phyloP scores from a whole-genome alignment of 2,113 vertebrate species.

The Capra hircus region DNA sequence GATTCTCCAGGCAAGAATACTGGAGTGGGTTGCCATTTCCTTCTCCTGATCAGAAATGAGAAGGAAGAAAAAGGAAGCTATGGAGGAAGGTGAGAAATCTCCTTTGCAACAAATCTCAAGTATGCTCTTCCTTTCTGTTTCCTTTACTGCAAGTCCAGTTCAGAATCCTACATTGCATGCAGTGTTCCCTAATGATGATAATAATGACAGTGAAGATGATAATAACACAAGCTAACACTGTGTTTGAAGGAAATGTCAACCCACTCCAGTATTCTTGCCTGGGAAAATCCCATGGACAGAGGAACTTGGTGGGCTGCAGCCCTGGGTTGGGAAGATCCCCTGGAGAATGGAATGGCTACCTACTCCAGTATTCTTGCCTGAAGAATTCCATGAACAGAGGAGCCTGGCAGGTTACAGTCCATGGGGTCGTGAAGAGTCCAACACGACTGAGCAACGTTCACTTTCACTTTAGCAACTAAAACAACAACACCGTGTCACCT shows the following conservation, averaged over 20 bases:
- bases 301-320: background rate
- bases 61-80: background rate
- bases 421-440: background rate
- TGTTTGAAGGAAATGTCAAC: background rate
- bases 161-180: background rate
- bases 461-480: background rate
- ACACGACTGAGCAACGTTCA: fast-evolving
- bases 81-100: background rate
- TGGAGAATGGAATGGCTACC: background rate
- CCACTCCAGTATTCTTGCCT: background rate
- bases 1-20: background rate
- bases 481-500: background rate
- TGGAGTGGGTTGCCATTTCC: background rate
- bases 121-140: background rate
- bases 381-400: background rate
- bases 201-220: background rate
- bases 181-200: background rate
- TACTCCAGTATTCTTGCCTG: background rate
- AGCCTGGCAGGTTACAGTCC: background rate
- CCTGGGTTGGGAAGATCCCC: background rate
- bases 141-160: background rate
- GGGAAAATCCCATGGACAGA: background rate
- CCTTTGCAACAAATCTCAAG: background rate
- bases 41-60: background rate
- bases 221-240: background rate